A percentile compares a stretch with the other conserved stretches of the same genome.
These are phyloP conservation scores for Malurus splendens DNA, from an alignment of 2,797 vertebrate genomes.

Conservation along the genomic window DNA sequence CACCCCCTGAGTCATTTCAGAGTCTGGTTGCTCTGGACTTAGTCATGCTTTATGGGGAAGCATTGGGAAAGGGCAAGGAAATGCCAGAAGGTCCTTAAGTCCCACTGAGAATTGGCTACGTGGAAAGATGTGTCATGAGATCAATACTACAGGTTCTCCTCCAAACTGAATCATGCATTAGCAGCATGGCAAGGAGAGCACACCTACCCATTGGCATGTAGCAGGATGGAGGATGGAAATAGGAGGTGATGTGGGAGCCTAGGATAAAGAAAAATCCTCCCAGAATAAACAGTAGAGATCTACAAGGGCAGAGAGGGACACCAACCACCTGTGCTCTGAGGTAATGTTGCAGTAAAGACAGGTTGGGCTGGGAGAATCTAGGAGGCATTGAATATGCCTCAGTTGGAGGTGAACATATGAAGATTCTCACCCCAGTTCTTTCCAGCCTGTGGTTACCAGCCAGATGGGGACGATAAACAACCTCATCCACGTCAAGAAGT, in stretches of 20 bases:
- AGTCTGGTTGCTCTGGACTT: background rate
- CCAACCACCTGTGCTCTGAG: background rate
- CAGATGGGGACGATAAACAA: constrained; percentile 97
- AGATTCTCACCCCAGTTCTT: constrained; percentile 2
- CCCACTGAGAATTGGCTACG: background rate
- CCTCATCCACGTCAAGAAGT: constrained; percentile 95
- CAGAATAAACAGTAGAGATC: background rate
- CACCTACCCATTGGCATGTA: background rate
- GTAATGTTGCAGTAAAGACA: background rate
- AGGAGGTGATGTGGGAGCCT: background rate
- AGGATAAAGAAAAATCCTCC: background rate
- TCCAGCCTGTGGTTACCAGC: constrained; percentile 91
- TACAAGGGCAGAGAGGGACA: background rate
- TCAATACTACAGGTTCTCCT: background rate
- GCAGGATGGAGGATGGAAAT: background rate
- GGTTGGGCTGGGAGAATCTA: background rate
- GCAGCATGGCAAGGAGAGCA: background rate
- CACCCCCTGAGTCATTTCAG: background rate
- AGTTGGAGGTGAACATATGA: background rate
- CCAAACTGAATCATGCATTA: fast-evolving
- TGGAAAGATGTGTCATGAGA: background rate
- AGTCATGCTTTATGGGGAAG: background rate
- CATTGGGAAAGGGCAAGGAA: background rate
- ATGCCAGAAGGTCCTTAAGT: background rate
- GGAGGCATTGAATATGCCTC: background rate